Conservation (phyloP, 2,888 invertebrate genomes). For the Clusia tigrina region DNA sequence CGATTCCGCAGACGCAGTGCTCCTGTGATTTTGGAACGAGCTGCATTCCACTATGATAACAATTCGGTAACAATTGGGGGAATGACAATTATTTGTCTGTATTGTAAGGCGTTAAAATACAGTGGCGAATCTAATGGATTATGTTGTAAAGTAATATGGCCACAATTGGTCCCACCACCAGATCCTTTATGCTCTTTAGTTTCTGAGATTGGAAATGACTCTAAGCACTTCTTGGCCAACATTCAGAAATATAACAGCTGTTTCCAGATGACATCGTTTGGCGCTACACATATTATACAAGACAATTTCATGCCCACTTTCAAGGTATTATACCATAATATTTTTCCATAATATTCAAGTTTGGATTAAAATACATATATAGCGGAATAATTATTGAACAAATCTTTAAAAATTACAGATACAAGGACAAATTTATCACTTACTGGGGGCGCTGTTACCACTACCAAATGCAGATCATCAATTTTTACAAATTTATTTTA, state of each 20-base stretch:
- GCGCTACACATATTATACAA: no score
- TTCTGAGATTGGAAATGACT: no score
- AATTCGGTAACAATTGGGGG: background rate
- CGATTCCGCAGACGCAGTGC: no score
- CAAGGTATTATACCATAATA: conserved; percentile 16
- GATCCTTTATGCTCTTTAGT: conserved; percentile 23
- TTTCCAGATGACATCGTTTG: no score
- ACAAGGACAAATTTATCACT: conserved; percentile 24
- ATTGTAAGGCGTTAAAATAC: conserved; percentile 30
- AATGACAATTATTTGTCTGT: conserved; percentile 9
- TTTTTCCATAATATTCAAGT: no score
- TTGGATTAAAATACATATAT: no score
- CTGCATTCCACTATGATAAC: conserved; percentile 10
- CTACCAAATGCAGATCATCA: conserved; percentile 4
- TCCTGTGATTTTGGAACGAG: no score
- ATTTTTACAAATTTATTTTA: conserved; percentile 26
- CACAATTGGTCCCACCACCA: conserved; percentile 19
- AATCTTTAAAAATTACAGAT: no score
- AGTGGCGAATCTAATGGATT: conserved; percentile 24
- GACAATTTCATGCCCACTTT: conserved; percentile 20
- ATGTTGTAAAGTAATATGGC: conserved; percentile 26
- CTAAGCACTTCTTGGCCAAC: no score
- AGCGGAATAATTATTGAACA: no score
- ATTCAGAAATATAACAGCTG: no score
- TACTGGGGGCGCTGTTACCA: conserved; percentile 21